These are phyloP conservation scores for Oryzias javanicus DNA, from an alignment of 2,113 vertebrate species.

Conservation along the genomic window DNA sequence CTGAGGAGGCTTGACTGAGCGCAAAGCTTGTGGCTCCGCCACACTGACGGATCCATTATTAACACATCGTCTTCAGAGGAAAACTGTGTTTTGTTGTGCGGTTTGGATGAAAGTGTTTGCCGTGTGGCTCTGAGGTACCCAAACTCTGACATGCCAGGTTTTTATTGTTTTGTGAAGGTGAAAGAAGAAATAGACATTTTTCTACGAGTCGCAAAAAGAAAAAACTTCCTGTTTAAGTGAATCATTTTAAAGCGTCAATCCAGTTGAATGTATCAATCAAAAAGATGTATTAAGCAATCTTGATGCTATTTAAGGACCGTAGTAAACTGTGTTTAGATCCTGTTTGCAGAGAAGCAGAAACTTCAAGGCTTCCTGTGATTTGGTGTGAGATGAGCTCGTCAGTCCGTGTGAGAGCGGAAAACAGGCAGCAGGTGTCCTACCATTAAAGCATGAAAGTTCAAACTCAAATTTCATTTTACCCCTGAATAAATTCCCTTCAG, in stretches of 20 bases:
- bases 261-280: too few species aligned
- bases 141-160: not conserved
- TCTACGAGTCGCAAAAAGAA: not conserved
- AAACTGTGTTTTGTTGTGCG: constrained; percentile 10
- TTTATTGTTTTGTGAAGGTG: not conserved
- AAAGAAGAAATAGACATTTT: not conserved
- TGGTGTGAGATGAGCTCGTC: constrained; percentile 8
- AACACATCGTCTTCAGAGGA: constrained; percentile 22
- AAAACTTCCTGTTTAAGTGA: not conserved
- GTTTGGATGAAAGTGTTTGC: constrained; percentile 6
- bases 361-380: not conserved
- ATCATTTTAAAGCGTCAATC: not conserved
- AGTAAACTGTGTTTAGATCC: too few species aligned
- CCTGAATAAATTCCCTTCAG: not conserved
- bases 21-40: constrained; percentile 2
- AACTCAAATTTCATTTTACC: not conserved
- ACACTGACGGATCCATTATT: constrained; percentile 43
- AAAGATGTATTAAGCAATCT: too few species aligned
- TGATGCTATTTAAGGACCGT: too few species aligned
- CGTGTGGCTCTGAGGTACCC: not conserved
- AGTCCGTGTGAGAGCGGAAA: not conserved
- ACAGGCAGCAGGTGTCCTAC: not conserved
- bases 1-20: constrained; percentile 25
- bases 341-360: not conserved
- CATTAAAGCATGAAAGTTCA: not conserved